Conservation (phyloP, 2,113 vertebrate species). For the Erythrolamprus reginae region DNA sequence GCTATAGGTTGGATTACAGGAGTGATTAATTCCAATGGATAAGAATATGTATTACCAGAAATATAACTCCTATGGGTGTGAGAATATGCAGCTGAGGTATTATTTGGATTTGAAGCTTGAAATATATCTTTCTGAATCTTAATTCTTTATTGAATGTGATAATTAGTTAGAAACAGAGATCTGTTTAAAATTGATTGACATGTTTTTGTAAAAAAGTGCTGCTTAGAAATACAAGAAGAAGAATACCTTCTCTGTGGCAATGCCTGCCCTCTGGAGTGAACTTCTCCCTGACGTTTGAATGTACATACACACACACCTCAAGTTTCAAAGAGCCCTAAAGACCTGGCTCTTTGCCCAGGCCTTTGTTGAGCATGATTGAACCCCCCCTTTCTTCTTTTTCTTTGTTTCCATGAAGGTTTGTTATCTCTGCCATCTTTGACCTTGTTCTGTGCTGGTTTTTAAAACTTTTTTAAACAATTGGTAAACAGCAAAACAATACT, state of each 20-base stretch:
- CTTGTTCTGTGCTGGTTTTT: neutral
- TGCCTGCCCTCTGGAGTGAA: neutral
- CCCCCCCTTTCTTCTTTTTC: neutral
- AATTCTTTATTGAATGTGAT: neutral
- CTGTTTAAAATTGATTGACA: neutral
- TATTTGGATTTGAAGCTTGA: neutral
- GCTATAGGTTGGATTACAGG: neutral
- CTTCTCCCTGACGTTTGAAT: neutral
- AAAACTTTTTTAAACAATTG: too few species aligned
- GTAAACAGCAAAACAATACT: neutral
- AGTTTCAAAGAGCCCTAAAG: neutral
- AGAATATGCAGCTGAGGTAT: neutral
- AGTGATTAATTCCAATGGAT: neutral
- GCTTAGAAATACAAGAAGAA: neutral
- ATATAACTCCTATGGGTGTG: neutral
- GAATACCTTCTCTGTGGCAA: neutral
- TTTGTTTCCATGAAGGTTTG: neutral
- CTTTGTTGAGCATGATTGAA: neutral
- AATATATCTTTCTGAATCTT: neutral
- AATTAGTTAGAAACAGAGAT: neutral
- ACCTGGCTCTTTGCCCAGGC: neutral
- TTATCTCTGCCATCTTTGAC: neutral
- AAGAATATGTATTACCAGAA: neutral
- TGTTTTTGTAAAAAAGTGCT: slow-evolving; percentile 5
- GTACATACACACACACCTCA: rapidly evolving